phyloP scores from a whole-genome alignment of 2,113 vertebrate genomes.

The Pelusios castaneus region DNA sequence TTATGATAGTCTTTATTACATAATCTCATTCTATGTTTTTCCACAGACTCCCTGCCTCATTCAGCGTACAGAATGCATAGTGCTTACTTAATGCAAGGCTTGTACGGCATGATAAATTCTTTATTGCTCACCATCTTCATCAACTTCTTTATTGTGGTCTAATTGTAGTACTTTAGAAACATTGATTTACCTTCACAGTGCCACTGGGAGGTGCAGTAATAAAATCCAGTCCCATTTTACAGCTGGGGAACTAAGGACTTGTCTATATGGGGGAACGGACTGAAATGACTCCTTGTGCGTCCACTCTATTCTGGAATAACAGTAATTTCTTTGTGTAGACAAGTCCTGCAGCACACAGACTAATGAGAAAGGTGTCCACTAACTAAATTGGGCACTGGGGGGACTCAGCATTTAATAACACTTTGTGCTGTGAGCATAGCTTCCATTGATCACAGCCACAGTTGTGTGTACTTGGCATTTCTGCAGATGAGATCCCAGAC shows the following conservation, averaged over 20 bases:
- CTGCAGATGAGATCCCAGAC: background rate
- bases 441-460: background rate
- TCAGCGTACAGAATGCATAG: background rate
- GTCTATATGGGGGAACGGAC: background rate
- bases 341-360: background rate
- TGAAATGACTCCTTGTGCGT: background rate
- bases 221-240: background rate
- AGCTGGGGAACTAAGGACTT: background rate
- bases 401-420: background rate
- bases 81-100: background rate
- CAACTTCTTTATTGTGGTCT: background rate
- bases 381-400: background rate
- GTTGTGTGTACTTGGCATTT: background rate
- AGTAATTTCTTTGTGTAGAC: background rate
- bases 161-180: background rate
- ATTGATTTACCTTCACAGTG: accelerated
- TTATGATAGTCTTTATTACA: background rate
- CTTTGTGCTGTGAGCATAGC: background rate
- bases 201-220: background rate
- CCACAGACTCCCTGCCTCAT: background rate
- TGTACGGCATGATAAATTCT: background rate
- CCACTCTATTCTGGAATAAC: background rate
- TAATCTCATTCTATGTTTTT: background rate
- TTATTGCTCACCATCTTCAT: background rate
- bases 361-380: background rate